Evolutionary conservation across 2,113 vertebrate species (phyloP), one percentile per base, ranked within the genome.

Genomic region (Grammomys surdaster): DNA sequence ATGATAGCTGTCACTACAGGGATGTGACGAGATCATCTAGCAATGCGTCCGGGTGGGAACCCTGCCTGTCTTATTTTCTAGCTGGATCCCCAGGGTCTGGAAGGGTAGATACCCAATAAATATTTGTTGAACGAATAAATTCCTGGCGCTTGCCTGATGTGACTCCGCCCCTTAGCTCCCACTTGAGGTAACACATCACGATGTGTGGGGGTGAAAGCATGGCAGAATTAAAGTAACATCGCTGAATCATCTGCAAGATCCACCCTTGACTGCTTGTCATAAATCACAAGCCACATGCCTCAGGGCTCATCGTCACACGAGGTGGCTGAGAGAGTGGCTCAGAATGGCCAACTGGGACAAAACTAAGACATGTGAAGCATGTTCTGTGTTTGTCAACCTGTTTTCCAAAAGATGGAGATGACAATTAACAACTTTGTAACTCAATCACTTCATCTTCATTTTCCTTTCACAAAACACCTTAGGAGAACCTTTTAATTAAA

Each of bases 41-140:
- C 87, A 88, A 73, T 54, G 93, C 33, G 40, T 8, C 0, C 58
- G 40, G 6, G 11, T 28, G 48, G 14, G 28, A 33, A 88, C 73
- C 0, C 0, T 58, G 9, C 54, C 9, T 22, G 43, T 43, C 48
- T 75, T 81, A 84, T 51, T 22, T 80, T 84, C 85, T 63, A 20
- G 67, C 81, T 82, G 2, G n/a, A 84, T 84, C 51, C 84, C 43
- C 31, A 0, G 0, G 22, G n/a, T 46, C 72, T 80, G 26, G 54
- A 87, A 82, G 58, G 84, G 16, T 3, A 91, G 26, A 73, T 24
- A 58, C 56, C 63, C 56, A 94, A 80, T 91, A 96, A 96, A 89
- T 91, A 97, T 70, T 77, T 94, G 80, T 48, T 84, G 81, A 95
- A 93, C 60, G 70, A 92, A 93, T 93, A 91, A 69, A 97, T 88